Conservation (phyloP, 2,797 vertebrate genomes). For the Danio kyathit region DNA sequence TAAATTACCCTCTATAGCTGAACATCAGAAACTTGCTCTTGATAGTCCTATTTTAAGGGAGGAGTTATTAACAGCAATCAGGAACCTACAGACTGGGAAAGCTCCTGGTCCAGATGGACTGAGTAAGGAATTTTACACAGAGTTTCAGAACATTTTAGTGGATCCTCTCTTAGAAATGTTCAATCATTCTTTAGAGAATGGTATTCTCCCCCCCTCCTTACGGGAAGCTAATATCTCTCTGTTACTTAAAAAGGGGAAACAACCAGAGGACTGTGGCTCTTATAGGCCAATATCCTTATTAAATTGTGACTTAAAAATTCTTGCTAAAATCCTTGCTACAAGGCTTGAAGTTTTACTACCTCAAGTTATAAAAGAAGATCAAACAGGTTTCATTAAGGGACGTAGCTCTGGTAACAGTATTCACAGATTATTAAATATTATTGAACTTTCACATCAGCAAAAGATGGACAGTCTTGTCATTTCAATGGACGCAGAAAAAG, state of each 20-base stretch:
- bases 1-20: background rate
- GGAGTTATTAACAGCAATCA: background rate
- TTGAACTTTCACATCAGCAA: conserved; percentile 7
- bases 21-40: background rate
- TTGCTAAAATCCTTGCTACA: no score
- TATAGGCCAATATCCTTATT: no score
- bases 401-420: background rate
- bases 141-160: background rate
- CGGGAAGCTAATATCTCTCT: no score
- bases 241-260: no score
- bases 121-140: background rate
- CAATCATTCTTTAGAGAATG: conserved; percentile 22
- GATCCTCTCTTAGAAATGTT: background rate
- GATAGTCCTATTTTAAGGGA: background rate
- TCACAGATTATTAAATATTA: background rate
- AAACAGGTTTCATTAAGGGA: conserved; percentile 24
- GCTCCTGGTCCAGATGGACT: background rate
- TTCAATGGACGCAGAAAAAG: no score
- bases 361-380: background rate
- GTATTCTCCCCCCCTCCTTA: conserved; percentile 5
- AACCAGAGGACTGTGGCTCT: no score
- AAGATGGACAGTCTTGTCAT: no score
- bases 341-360: no score
- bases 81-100: background rate
- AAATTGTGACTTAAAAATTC: no score